Conservation (phyloP, 1,140 invertebrate genomes). For the Drosophila neocordata region DNA sequence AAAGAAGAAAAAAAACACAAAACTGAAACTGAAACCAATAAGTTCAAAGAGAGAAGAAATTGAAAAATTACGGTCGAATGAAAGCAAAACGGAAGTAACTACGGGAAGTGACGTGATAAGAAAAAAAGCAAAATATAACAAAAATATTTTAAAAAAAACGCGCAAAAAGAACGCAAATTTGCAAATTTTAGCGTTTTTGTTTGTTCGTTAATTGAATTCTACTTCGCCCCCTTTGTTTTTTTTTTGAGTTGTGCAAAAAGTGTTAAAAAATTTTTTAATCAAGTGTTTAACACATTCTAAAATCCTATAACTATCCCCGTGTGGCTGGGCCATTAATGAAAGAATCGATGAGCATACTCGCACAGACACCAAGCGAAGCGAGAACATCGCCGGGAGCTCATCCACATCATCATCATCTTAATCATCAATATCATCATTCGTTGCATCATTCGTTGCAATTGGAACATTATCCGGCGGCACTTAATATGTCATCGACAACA, state of each 20-base stretch:
- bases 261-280: not conserved
- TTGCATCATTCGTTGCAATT: conserved; percentile 16
- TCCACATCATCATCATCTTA: conserved; percentile 28
- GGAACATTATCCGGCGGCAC: conserved; percentile 21
- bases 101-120: not conserved
- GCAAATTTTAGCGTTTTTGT: not conserved
- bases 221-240: not conserved
- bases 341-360: conserved; percentile 81
- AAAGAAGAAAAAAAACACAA: not conserved
- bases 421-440: conserved; percentile 16
- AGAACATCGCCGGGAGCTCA: conserved; percentile 40
- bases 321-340: conserved; percentile 58
- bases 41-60: not conserved
- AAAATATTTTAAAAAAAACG: not conserved
- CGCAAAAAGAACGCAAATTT: not conserved
- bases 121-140: not conserved
- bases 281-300: not conserved
- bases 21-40: not conserved
- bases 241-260: not conserved
- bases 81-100: not conserved
- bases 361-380: conserved; percentile 59
- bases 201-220: not conserved
- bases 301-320: not conserved
- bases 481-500: conserved; percentile 51
- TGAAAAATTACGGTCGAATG: not conserved